Conservation (phyloP, 2,113 vertebrate genomes). For the Myrmophylax atrothorax region DNA sequence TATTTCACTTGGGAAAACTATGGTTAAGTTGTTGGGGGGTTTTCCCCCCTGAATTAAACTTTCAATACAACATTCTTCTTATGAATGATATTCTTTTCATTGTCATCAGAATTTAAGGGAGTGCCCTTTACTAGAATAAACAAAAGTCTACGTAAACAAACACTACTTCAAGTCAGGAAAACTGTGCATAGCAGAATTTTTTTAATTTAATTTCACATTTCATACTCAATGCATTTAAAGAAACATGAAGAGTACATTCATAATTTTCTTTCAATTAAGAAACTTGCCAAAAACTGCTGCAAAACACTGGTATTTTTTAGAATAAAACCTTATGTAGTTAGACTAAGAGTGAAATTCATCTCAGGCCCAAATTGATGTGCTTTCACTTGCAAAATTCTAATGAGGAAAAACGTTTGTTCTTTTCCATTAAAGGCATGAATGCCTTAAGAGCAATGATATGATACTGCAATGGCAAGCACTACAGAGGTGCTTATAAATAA, state of each 20-base stretch:
- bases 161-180: neutral
- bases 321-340: neutral
- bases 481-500: slow-evolving; percentile 10
- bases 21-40: neutral
- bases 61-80: neutral
- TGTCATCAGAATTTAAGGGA: neutral
- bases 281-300: neutral
- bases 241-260: neutral
- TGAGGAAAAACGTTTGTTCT: neutral
- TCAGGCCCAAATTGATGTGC: neutral
- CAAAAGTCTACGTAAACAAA: neutral
- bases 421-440: slow-evolving; percentile 11
- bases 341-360: neutral
- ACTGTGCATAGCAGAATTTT: neutral
- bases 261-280: neutral
- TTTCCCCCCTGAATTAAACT: accelerated
- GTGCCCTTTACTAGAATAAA: neutral
- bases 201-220: neutral
- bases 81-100: neutral
- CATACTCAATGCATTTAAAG: neutral
- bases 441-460: neutral
- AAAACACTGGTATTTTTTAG: neutral
- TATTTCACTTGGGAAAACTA: neutral
- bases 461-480: neutral
- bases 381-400: neutral